These are phyloP conservation scores for Melanaphis sacchari DNA, from an alignment of 1,140 invertebrate species.

Conservation along the genomic window DNA sequence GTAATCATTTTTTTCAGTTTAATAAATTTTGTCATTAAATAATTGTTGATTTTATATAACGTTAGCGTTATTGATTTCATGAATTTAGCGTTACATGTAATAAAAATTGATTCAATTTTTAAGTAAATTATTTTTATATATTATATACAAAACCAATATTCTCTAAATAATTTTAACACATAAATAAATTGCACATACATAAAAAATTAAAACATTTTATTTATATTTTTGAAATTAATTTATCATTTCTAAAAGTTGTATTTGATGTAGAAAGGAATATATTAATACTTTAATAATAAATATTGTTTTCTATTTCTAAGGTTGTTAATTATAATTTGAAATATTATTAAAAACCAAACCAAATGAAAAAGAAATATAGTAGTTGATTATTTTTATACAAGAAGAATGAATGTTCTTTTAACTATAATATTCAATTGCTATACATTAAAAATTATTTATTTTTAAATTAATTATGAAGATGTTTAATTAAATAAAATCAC, in stretches of 20 bases:
- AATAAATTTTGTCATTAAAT: neutral
- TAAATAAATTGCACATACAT: neutral
- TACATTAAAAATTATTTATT: neutral
- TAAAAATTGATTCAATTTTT: neutral
- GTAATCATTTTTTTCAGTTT: neutral
- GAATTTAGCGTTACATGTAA: neutral
- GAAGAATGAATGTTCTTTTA: neutral
- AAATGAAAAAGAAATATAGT: neutral
- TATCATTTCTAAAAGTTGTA: neutral
- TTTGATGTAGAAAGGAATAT: neutral
- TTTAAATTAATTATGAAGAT: neutral
- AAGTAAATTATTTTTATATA: no score
- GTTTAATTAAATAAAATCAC: neutral
- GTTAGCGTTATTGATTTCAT: neutral
- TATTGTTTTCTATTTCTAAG: constrained; percentile 5
- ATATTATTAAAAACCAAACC: constrained; percentile 4
- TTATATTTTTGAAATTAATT: neutral
- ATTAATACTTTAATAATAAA: constrained; percentile 1
- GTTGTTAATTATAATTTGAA: constrained; percentile 13
- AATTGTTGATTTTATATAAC: no score
- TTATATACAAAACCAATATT: neutral
- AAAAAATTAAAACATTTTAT: constrained; percentile 22
- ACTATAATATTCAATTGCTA: constrained; percentile 9
- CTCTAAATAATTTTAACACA: neutral
- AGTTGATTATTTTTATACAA: constrained; percentile 30